Percentiles rank a stretch among this genome's conserved stretches.
phyloP scores from a whole-genome alignment of 2,888 invertebrate genomes.

The Orchesella flavescens region DNA sequence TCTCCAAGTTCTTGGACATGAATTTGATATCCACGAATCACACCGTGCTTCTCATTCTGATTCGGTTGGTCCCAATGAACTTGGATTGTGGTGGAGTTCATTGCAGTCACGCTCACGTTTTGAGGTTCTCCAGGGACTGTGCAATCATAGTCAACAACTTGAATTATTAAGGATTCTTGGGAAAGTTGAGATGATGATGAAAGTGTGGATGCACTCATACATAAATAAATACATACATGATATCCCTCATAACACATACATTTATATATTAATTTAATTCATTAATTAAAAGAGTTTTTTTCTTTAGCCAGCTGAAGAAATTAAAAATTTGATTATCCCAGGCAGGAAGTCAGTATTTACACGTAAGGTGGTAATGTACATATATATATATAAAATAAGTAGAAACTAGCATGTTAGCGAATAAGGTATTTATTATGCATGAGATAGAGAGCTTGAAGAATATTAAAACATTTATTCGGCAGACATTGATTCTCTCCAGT shows the following conservation, averaged over 20 bases:
- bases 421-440: constrained; percentile 18
- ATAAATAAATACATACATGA: not conserved
- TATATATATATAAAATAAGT: not conserved
- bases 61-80: constrained; percentile 96
- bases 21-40: constrained; percentile 97
- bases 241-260: not conserved
- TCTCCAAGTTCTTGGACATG: constrained; percentile 82
- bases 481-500: not conserved
- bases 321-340: constrained; percentile 8
- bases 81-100: constrained; percentile 96
- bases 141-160: constrained; percentile 33
- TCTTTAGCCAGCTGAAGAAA: constrained; percentile 18
- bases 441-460: constrained; percentile 14
- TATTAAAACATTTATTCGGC: not conserved
- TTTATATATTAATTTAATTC: no score
- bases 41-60: constrained; percentile 93
- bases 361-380: no score
- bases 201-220: not conserved
- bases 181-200: not conserved
- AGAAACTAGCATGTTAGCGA: not conserved
- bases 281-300: not conserved
- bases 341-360: constrained; percentile 9
- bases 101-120: constrained; percentile 88
- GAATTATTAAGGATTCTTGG: constrained; percentile 23
- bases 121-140: constrained; percentile 98